Evolutionary conservation across 1,140 invertebrate genomes (phyloP).

Genomic region (Aphelenchoides fujianensis): DNA sequence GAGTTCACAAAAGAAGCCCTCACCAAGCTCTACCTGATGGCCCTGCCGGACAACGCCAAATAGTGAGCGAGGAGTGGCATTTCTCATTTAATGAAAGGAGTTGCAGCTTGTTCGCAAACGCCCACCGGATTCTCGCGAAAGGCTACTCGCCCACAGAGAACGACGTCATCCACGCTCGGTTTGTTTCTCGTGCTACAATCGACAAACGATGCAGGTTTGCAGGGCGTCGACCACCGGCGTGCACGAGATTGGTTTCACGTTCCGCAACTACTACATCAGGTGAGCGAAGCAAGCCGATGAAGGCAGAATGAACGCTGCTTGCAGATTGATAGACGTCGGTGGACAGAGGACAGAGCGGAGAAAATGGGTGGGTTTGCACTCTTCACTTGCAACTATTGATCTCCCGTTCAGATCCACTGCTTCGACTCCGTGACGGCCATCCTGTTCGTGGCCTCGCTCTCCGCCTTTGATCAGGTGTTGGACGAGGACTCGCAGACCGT

Average conservation of each 20-base stretch:
- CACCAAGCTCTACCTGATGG: conserved; percentile 33
- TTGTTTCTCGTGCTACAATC: neutral
- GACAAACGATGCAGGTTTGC: neutral
- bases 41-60: conserved; percentile 41
- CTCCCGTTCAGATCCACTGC: conserved; percentile 35
- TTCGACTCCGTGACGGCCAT: conserved; percentile 50
- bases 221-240: conserved; percentile 51
- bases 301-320: conserved; percentile 17
- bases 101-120: conserved; percentile 38
- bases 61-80: conserved; percentile 31
- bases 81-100: conserved; percentile 24
- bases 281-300: conserved; percentile 17
- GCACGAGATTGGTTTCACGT: conserved; percentile 40
- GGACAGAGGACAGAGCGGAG: conserved; percentile 47
- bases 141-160: conserved; percentile 36
- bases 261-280: conserved; percentile 42
- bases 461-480: conserved; percentile 44
- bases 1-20: conserved; percentile 27
- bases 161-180: conserved; percentile 42
- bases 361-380: conserved; percentile 31
- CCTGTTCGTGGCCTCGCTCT: conserved; percentile 40
- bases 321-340: conserved; percentile 47
- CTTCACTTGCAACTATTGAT: neutral
- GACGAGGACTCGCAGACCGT: conserved; percentile 49
- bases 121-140: conserved; percentile 34